These are phyloP conservation scores for Pampusana beccarii DNA, from an alignment of 2,113 vertebrate species.

Conservation along the genomic window DNA sequence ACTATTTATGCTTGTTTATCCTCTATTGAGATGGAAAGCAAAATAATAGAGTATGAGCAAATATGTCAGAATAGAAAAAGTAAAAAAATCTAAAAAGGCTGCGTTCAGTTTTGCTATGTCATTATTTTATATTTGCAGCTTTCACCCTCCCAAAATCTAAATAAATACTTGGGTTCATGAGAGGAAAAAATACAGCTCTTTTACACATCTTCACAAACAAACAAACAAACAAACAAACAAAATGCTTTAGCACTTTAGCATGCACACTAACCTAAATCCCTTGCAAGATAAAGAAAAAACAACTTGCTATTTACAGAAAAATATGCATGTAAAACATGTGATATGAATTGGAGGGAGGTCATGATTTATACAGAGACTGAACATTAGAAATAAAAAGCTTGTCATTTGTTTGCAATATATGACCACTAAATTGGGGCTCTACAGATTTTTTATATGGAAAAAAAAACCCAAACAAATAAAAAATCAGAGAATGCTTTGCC, in stretches of 20 bases:
- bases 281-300: neutral
- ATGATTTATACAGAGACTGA: neutral
- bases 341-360: neutral
- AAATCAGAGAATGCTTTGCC: neutral
- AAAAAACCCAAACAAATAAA: neutral
- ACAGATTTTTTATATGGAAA: neutral
- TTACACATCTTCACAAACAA: neutral
- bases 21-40: neutral
- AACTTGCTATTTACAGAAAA: neutral
- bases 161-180: neutral
- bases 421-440: neutral
- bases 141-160: neutral
- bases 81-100: neutral
- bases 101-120: neutral
- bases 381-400: neutral
- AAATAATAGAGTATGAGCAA: neutral
- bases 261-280: neutral
- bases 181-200: neutral
- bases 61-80: neutral
- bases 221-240: no score
- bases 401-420: neutral
- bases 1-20: neutral
- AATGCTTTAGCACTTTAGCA: constrained; percentile 24
- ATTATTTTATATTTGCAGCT: neutral
- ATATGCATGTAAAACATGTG: neutral